Conservation (phyloP, 2,888 invertebrate genomes). For the Nomada hirtipes region DNA sequence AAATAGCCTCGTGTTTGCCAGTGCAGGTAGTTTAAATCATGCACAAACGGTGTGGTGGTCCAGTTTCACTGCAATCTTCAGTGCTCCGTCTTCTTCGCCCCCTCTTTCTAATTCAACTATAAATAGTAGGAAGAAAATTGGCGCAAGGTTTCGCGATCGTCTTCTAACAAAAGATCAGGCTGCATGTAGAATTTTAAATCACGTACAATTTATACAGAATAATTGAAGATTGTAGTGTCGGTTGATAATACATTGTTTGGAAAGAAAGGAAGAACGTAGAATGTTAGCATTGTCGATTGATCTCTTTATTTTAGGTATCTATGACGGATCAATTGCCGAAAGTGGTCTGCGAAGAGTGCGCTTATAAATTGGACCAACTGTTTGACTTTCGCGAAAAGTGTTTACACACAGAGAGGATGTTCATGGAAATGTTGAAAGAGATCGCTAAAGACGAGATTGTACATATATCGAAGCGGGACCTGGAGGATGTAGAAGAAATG, state of each 20-base stretch:
- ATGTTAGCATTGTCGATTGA: slow-evolving; percentile 3
- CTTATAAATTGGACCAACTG: slow-evolving; percentile 86
- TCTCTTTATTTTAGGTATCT: slow-evolving; percentile 84
- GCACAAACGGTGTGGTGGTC: slow-evolving; percentile 43
- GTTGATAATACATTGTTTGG: background rate
- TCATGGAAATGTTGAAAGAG: slow-evolving; percentile 83
- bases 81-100: slow-evolving; percentile 42
- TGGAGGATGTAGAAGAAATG: slow-evolving; percentile 72
- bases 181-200: slow-evolving; percentile 1
- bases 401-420: slow-evolving; percentile 85
- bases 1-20: slow-evolving; percentile 86
- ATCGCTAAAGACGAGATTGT: slow-evolving; percentile 75
- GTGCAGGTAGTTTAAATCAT: slow-evolving; percentile 84
- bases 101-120: slow-evolving; percentile 60
- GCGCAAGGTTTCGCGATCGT: slow-evolving; percentile 57
- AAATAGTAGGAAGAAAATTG: slow-evolving; percentile 61
- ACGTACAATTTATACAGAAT: background rate
- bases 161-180: slow-evolving; percentile 29
- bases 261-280: background rate
- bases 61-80: slow-evolving; percentile 51
- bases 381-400: slow-evolving; percentile 86
- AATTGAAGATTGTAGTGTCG: background rate
- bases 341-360: slow-evolving; percentile 86
- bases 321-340: slow-evolving; percentile 86
- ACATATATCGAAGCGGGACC: slow-evolving; percentile 69